Conservation (phyloP, 2,888 invertebrate genomes). For the Danaus chrysippus region DNA sequence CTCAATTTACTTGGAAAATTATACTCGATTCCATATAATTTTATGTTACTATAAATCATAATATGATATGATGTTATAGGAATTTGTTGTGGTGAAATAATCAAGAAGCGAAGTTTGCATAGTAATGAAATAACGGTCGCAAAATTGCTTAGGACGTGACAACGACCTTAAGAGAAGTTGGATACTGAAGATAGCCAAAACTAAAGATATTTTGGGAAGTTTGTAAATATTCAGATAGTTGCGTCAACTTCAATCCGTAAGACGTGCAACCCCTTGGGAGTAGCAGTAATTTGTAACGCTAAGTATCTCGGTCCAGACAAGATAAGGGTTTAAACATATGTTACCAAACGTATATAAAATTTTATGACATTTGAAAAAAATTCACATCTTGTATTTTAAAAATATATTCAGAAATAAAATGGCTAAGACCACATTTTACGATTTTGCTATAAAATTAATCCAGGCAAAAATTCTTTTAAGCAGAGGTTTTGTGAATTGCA, state of each 20-base stretch:
- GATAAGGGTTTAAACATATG: conserved; percentile 24
- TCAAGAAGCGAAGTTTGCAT: conserved; percentile 10
- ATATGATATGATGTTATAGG: not conserved
- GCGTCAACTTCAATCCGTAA: conserved; percentile 43
- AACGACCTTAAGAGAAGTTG: conserved; percentile 28
- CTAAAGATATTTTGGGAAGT: conserved; percentile 41
- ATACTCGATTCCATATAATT: too few species aligned
- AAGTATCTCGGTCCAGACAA: conserved; percentile 34
- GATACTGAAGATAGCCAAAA: conserved; percentile 41
- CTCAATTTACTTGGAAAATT: too few species aligned
- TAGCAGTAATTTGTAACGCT: conserved; percentile 42
- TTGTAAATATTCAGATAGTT: conserved; percentile 58
- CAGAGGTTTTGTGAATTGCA: not conserved
- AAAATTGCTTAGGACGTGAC: conserved; percentile 22
- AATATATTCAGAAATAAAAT: not conserved
- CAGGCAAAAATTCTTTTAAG: too few species aligned
- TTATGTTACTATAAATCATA: not conserved
- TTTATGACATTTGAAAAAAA: not conserved
- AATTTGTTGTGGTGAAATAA: conserved; percentile 1
- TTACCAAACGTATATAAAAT: not conserved
- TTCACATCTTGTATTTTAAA: not conserved
- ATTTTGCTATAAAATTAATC: too few species aligned
- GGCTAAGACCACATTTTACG: too few species aligned
- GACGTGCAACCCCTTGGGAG: conserved; percentile 38
- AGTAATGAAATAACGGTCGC: conserved; percentile 10